Base-by-base conservation (phyloP, 2,113 vertebrate genomes). In the Podarcis muralis region DNA sequence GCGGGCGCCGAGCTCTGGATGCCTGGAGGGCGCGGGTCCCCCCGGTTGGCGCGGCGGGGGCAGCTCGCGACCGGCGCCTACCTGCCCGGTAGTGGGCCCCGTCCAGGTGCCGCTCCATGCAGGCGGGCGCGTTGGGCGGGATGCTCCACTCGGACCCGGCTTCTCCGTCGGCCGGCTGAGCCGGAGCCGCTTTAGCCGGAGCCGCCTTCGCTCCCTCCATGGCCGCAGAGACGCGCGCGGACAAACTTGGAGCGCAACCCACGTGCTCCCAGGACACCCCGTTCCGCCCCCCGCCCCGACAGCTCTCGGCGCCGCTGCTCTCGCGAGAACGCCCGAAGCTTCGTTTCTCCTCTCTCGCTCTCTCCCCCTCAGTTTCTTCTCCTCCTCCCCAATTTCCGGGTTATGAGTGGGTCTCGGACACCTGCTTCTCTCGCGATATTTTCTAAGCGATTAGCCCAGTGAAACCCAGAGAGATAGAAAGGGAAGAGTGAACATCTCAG, bases 41-140 rank as follows among this genome's bases (percentile, higher is more conserved):
- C 43, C 35, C 35, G 35, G 35, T 37, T 37, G 1, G 43, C 43
- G 43, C 43, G 43, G 43, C 43, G 43, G 43, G 6, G 5, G 22
- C 15, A 15, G 12, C 2, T 5, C 11, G 72, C 2, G 9, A 37
- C 20, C 2, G 7, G 15, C 43, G 11, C 48, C 48, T 90, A 98
- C 98, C 98, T 94, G 96, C 90, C 92, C 98, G 97, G 96, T 99
- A 99, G 0, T 97, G 97, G 35, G 95, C 97, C 30, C 97, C 94
- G 71, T 98, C 98, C 93, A 99, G 95, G 77, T 99, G 98, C 85
- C 96, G 97, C 93, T 99, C 99, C 99, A 99, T 99, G 90, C 98
- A 98, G 0, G 98, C 98, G 3, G 99, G 98, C 1, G 98, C 98
- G 89, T 97, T 98, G 3, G 98, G 97, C 0, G 98, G 98, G 23